Base-by-base conservation (phyloP, 2,113 vertebrate genomes). In the Lagopus leucura region DNA sequence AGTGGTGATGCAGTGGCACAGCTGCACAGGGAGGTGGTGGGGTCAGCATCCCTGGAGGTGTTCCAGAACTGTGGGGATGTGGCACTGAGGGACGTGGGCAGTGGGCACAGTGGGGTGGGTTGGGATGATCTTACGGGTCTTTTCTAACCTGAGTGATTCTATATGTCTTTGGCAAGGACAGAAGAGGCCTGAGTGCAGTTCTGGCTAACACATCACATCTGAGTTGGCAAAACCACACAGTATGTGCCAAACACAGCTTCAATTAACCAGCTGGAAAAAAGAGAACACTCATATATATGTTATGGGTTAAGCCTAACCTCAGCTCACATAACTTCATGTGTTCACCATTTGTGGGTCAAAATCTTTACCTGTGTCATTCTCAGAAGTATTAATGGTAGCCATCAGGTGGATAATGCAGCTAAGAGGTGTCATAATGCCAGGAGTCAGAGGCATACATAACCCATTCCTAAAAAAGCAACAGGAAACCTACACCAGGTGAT, bases 251-350 rank as follows among this genome's bases (percentile, higher is more conserved):
- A 18, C 28, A 47, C 25, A 36, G 5, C 24, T 64, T 19, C 50
- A n/a, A n/a, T 42, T 45, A 63, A 77, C 36, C n/a, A 34, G 77
- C 13, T 60, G 16, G 24, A 54, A 16, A 61, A 66, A 57, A 70
- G 32, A 7, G 0, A 12, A 7, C n/a, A 50, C 36, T 61, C 4
- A 0, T 25, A 13, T 1, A 0, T 65, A 54, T 2, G 8, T 22
- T 38, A 50, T 13, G 24, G 21, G 10, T 58, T 80, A 84, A 80
- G 67, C 30, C 32, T 28, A 71, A 47, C 63, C 32, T 34, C 32
- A n/a, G 22, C 9, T 52, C 40, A 36, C 10, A 5, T 13, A 32
- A 58, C 15, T 76, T 42, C 75, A 64, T 6, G 10, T 2, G 1
- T 30, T 63, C 36, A 36, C 21, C 52, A 25, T 77, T 81, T 69